Conservation (phyloP, 1,140 invertebrate genomes). For the Pogonognathellus flavescens region DNA sequence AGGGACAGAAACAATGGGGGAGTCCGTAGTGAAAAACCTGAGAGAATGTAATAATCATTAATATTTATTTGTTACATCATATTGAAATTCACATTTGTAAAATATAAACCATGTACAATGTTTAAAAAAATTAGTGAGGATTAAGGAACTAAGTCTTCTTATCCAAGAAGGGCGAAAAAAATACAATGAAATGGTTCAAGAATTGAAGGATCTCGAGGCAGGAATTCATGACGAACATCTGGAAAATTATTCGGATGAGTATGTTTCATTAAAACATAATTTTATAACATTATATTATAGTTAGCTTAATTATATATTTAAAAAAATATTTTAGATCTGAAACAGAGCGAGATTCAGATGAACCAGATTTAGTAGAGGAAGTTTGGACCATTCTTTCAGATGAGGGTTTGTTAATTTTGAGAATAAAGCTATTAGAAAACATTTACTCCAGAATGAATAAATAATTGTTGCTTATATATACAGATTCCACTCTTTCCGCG, state of each 20-base stretch:
- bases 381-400: neutral
- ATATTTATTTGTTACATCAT: neutral
- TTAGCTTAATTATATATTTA: constrained; percentile 4
- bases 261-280: neutral
- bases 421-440: too few species aligned
- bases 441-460: too few species aligned
- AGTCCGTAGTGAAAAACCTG: constrained; percentile 83
- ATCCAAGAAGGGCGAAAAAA: neutral
- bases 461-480: too few species aligned
- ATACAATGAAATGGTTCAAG: neutral
- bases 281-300: neutral
- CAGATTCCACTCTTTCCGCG: too few species aligned
- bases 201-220: constrained; percentile 2
- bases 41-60: constrained; percentile 70
- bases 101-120: too few species aligned
- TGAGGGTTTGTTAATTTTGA: too few species aligned
- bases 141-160: constrained; percentile 17
- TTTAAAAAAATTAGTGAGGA: neutral
- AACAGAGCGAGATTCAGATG: neutral
- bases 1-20: constrained; percentile 75
- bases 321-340: neutral
- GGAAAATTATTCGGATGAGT: neutral
- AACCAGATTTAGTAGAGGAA: neutral
- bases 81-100: too few species aligned
- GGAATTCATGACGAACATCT: constrained; percentile 14